Evolutionary conservation across 2,797 vertebrate genomes (phyloP), one percentile per base, ranked within the genome.

Genomic region (Crocidura indochinensis): DNA sequence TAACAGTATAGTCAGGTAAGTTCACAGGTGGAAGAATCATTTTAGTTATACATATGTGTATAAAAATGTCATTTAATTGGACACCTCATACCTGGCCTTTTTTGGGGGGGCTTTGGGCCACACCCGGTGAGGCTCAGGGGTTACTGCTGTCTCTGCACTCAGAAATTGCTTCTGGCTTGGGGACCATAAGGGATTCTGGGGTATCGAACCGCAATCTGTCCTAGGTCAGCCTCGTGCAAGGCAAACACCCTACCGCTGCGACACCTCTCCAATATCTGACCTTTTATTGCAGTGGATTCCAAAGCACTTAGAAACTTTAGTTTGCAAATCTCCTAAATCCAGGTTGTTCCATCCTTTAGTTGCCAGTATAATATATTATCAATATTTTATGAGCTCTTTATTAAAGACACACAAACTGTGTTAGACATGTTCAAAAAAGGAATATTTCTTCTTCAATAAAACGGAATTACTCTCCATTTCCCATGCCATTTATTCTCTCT

Each of bases 281-380:
- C 38, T 38, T 38, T 38, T 38, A 38, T 38, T 38, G 38, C 38
- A 38, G 38, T 17, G 22, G 64, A 62, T 76, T 90, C 53, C 12
- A 56, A 84, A 77, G 22, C 47, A 80, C 27, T 27, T 15, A 91
- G 84, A 60, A 91, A 87, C 49, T 12, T 8, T 87, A 87, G 71
- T 60, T 90, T 90, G 65, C 31, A 17, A 87, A 53, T 71, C 24
- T 69, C 29, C 26, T 31, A 62, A 85, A 46, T 60, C 68, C 72
- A 60, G 4, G 8, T 2, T 44, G 47, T 38, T 79, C 22, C 24
- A 17, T 74, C n/a, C 6, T 31, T 76, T 47, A 31, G 2, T 29
- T 73, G 67, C 51, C 65, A 29, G n/a, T 44, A 65, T 5, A 53
- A 31, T 12, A 17, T 60, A 15, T 49, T 80, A 17, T 38, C 44